phyloP scores from a whole-genome alignment of 2,797 vertebrate species.

The Sarcophilus harrisii region DNA sequence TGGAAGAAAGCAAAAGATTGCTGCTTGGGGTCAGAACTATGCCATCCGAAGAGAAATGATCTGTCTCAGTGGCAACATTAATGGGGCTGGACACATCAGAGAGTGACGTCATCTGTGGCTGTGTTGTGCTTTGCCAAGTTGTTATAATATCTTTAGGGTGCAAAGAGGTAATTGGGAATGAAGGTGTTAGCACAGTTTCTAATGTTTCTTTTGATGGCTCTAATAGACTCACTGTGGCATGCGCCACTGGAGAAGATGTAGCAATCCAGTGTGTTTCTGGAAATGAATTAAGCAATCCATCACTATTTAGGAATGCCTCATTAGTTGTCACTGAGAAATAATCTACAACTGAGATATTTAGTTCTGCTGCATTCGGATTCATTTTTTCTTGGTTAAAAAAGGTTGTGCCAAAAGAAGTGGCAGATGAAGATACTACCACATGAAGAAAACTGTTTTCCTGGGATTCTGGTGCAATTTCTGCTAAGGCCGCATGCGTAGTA shows the following conservation, averaged over 20 bases:
- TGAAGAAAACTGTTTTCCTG: conserved; percentile 69
- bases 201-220: conserved; percentile 68
- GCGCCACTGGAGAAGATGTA: conserved; percentile 60
- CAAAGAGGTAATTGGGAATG: conserved; percentile 62
- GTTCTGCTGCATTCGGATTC: conserved; percentile 66
- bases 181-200: conserved; percentile 73
- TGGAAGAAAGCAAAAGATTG: conserved; percentile 73
- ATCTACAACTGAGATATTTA: conserved; percentile 23
- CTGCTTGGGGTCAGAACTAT: conserved; percentile 67
- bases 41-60: conserved; percentile 67
- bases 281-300: conserved; percentile 83
- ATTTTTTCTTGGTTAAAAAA: conserved; percentile 71
- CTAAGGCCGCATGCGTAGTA: conserved; percentile 80
- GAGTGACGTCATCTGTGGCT: not conserved
- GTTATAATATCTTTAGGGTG: conserved; percentile 53
- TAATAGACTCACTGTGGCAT: conserved; percentile 64
- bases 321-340: conserved; percentile 75
- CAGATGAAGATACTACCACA: conserved; percentile 62
- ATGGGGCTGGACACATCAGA: not conserved
- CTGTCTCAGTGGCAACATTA: not conserved
- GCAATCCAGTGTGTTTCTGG: conserved; percentile 81
- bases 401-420: conserved; percentile 74
- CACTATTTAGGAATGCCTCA: conserved; percentile 71
- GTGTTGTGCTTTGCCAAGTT: conserved; percentile 62
- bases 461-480: conserved; percentile 73